Percentiles rank a stretch among this genome's conserved stretches.
Conservation (phyloP, 2,113 vertebrate genomes). For the Platichthys stellatus region DNA sequence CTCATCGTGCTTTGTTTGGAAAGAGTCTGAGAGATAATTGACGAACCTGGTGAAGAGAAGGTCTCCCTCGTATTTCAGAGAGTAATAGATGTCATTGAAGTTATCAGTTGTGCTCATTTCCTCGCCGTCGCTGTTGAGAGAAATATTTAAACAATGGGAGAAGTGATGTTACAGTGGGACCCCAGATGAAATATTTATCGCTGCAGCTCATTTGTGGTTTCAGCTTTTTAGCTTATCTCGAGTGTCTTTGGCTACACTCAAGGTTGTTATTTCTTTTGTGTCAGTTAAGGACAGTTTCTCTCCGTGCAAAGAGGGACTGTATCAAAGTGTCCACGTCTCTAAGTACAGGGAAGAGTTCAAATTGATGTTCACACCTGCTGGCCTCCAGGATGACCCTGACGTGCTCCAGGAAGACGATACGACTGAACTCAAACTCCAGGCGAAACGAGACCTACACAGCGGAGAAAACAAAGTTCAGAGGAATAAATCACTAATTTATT, state of each 20-base stretch:
- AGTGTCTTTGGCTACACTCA: neutral
- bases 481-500: constrained; percentile 11
- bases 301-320: neutral
- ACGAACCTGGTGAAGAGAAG: constrained; percentile 94
- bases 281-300: neutral
- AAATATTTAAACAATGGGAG: neutral
- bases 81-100: constrained; percentile 84
- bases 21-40: neutral
- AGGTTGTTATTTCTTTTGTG: neutral
- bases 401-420: constrained; percentile 84
- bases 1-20: neutral
- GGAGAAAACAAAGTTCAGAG: neutral
- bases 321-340: rapidly evolving
- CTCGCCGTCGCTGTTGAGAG: constrained; percentile 87
- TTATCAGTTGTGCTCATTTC: constrained; percentile 89
- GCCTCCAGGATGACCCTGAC: constrained; percentile 85
- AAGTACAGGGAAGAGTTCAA: neutral
- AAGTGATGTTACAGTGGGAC: neutral
- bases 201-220: neutral
- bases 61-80: constrained; percentile 91
- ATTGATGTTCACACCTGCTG: constrained; percentile 80
- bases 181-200: neutral
- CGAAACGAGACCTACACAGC: constrained; percentile 87
- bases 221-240: constrained; percentile 12
- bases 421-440: constrained; percentile 96